Conservation (phyloP, 2,113 vertebrate genomes). For the Psittacula cyanocephala region DNA sequence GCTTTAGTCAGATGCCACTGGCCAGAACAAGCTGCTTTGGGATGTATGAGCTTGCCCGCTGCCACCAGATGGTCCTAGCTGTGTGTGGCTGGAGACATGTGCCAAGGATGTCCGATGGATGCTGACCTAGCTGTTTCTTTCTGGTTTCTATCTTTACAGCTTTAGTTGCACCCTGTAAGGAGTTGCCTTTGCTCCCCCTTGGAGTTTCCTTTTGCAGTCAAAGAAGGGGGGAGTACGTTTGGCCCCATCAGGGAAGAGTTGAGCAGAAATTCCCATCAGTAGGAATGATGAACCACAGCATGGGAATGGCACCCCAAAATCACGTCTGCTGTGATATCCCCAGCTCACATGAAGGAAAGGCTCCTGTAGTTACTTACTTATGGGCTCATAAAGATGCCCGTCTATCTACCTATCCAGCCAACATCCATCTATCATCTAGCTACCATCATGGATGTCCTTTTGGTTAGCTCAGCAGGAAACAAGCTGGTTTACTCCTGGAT, state of each 20-base stretch:
- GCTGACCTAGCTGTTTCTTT: background rate
- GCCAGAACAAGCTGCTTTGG: background rate
- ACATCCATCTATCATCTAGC: too few species aligned
- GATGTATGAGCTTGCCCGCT: background rate
- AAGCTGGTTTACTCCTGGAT: background rate
- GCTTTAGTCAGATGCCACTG: background rate
- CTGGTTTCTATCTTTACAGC: background rate
- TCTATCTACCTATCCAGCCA: background rate
- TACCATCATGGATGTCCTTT: background rate
- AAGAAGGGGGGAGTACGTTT: background rate
- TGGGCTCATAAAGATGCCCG: background rate
- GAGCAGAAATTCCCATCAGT: background rate
- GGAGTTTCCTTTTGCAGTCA: background rate
- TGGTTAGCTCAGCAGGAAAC: background rate
- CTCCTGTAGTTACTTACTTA: background rate
- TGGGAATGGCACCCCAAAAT: background rate
- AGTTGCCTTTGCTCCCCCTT: background rate
- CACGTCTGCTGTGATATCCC: rapidly evolving
- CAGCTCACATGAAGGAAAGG: background rate
- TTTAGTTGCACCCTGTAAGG: background rate
- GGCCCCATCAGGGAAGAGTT: background rate
- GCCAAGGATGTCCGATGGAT: background rate
- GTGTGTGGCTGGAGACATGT: background rate
- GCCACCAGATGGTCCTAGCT: background rate
- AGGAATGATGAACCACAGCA: background rate